phyloP scores from a whole-genome alignment of 2,888 invertebrate species.

The Candidula unifasciata region DNA sequence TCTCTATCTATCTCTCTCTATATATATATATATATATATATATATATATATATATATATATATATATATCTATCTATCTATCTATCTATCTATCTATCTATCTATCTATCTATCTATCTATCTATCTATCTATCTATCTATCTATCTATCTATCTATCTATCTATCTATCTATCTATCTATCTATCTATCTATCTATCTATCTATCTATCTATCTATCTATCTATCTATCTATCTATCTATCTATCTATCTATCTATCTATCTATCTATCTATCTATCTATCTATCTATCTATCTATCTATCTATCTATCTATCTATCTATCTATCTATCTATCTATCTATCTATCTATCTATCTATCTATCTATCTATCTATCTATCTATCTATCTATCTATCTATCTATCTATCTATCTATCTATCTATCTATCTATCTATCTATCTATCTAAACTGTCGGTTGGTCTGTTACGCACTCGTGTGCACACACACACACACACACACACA shows the following conservation, averaged over 20 bases:
- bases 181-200: background rate
- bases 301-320: conserved; percentile 15
- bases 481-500: too few relatives aligned
- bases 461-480: background rate
- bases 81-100: too few relatives aligned
- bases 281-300: conserved; percentile 15
- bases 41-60: too few relatives aligned
- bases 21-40: too few relatives aligned
- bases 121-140: too few relatives aligned
- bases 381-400: conserved; percentile 12
- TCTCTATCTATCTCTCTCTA: too few relatives aligned
- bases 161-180: background rate
- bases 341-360: conserved; percentile 15
- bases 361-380: conserved; percentile 15
- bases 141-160: too few relatives aligned
- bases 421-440: conserved; percentile 1
- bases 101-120: too few relatives aligned
- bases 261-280: conserved; percentile 15
- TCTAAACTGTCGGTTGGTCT: conserved; percentile 1
- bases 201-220: conserved; percentile 10
- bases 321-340: conserved; percentile 15
- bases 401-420: conserved; percentile 15
- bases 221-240: conserved; percentile 12
- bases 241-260: conserved; percentile 12
- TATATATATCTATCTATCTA: too few relatives aligned